These are phyloP conservation scores for Galaxias olidus DNA, from an alignment of 2,797 vertebrate genomes.

Conservation along the genomic window DNA sequence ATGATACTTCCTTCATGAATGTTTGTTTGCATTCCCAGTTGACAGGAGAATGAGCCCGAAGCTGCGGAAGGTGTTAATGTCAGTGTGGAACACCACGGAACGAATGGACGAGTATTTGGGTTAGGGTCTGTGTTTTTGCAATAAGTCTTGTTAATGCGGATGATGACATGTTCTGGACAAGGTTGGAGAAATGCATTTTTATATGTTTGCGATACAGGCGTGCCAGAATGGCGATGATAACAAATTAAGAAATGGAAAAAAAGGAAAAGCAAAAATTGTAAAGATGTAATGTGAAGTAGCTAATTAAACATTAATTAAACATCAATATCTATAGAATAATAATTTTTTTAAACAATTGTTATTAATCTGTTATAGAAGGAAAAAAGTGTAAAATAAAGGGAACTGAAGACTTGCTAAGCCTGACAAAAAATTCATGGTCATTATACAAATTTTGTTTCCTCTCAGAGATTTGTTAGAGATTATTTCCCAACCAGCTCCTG, in stretches of 20 bases:
- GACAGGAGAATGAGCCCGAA: slow-evolving; percentile 63
- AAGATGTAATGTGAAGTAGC: no score
- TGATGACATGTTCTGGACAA: slow-evolving; percentile 23
- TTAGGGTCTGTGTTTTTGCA: slow-evolving; percentile 24
- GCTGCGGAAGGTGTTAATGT: slow-evolving; percentile 65
- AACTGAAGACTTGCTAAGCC: no score
- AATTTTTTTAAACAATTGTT: no score
- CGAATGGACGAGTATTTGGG: slow-evolving; percentile 21
- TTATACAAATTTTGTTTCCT: slow-evolving; percentile 23
- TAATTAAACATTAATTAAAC: no score
- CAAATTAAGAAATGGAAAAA: no score
- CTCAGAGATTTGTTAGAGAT: slow-evolving; percentile 42
- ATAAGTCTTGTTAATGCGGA: slow-evolving; percentile 25
- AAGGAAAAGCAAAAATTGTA: no score
- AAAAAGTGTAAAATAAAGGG: no score
- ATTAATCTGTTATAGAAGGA: no score
- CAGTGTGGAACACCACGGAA: slow-evolving; percentile 42
- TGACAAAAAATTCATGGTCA: no score
- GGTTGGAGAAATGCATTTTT: slow-evolving; percentile 13
- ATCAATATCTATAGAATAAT: no score
- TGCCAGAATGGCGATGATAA: no score
- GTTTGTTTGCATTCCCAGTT: slow-evolving; percentile 74
- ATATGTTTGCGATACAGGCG: no score
- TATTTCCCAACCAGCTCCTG: slow-evolving; percentile 31
- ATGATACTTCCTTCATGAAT: slow-evolving; percentile 71